Evolutionary conservation across 2,888 invertebrate genomes (phyloP), one percentile per base, ranked within the genome.

Genomic region (Boloria euphrosyne): DNA sequence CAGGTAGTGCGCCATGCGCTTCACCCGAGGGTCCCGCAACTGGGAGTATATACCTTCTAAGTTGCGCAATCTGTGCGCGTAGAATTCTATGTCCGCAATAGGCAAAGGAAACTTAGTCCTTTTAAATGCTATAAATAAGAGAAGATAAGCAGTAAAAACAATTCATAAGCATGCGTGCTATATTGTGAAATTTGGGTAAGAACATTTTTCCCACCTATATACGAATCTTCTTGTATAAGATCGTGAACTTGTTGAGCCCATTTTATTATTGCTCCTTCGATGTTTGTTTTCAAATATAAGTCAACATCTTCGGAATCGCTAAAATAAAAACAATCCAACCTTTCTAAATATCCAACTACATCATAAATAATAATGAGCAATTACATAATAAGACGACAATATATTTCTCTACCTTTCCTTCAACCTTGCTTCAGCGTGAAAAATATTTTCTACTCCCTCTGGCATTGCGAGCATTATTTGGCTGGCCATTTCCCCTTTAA

Each of bases 381-480:
- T 2, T 2, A 1, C 10, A 17, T 14, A 2, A 44, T 22, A n/a
- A 10, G 22, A n/a, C 44, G 4, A 43, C 2, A 14, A 7, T 43
- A 18, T n/a, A 10, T 27, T 17, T 5, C 31, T 38, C 31, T 50
- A 89, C 91, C 86, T 89, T 78, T 92, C 89, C 74, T 76, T 83
- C 1, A 92, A 73, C 65, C 89, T 89, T 18, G 92, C 81, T 76
- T 94, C 94, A 3, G 93, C 93, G 22, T 94, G 91, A 78, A 94
- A 95, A 31, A 97, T 93, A 64, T 92, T 93, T 71, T 95, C 95
- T 2, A 95, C 94, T 3, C 95, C 96, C 73, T 95, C 94, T 0
- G 98, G 98, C 93, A 98, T 94, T 0, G 98, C 97, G 38, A 98
- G 89, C 75, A 97, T 93, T 0, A 97, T 97, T 84, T 97, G 96